Evolutionary conservation across 1,140 invertebrate species (phyloP).

Genomic region (Tetranychus cinnabarinus): DNA sequence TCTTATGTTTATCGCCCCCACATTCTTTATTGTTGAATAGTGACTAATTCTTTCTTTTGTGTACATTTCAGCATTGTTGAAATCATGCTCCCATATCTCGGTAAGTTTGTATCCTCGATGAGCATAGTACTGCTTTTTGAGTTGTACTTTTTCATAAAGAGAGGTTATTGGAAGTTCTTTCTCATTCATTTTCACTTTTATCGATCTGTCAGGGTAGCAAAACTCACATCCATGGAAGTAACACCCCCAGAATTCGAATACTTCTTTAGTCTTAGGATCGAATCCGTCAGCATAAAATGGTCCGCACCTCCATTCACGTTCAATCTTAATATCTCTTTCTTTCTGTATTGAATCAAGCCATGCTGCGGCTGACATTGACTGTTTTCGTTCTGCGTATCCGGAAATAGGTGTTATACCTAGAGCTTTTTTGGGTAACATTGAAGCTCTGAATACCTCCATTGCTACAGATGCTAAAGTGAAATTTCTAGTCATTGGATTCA

Average conservation of each 20-base stretch:
- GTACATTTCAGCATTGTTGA: neutral
- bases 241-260: neutral
- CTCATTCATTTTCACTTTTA: neutral
- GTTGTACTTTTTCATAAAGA: neutral
- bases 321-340: neutral
- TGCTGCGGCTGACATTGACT: neutral
- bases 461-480: neutral
- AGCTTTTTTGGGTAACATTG: neutral
- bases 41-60: neutral
- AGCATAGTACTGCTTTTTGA: neutral
- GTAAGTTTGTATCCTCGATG: neutral
- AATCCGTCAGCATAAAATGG: neutral
- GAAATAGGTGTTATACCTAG: neutral
- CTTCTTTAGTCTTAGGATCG: neutral
- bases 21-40: neutral
- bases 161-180: neutral
- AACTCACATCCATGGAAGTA: neutral
- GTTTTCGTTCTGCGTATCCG: neutral
- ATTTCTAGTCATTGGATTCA: neutral
- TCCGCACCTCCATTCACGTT: neutral
- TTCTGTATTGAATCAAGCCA: neutral
- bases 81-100: neutral
- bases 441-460: neutral
- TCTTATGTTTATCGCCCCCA: constrained; percentile 4
- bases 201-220: neutral